Base-by-base conservation (phyloP, 2,113 vertebrate species). In the Tonatia bakeri region DNA sequence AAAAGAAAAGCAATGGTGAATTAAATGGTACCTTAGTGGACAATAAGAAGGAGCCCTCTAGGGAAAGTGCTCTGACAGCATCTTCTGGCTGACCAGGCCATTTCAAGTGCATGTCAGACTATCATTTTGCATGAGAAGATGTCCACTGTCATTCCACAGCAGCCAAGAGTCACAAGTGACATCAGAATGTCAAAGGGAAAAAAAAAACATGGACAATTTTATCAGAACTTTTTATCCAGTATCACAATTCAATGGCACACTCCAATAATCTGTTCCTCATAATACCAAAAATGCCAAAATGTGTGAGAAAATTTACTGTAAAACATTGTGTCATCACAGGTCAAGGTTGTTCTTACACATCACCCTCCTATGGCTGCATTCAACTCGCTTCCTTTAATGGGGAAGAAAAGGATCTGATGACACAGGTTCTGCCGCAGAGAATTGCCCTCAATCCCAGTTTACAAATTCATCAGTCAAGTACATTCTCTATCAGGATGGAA, bases 121-220 rank as follows among this genome's bases (percentile, higher is more conserved):
- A 89, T 92, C 94, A 94, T 84, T 93, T 94, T 90, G 94, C 94
- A 95, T 93, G 76, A 90, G 70, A 90, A 94, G 70, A 47, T 80
- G 61, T 36, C 80, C 28, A 19, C 69, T 72, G 20, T 87, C 90
- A 90, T 94, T 90, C 40, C 16, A 26, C 28, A 87, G 14, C 31
- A 73, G 11, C 28, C 26, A 50, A 70, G 17, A 94, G 75, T 93
- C 89, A 76, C 93, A 97, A 85, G 81, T 93, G 89, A 76, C 81
- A 81, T 52, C 67, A 59, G 59, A 91, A 82, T 79, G 40, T 95
- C 73, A 67, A 95, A 89, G 31, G 54, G 87, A 90, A 84, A 91
- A 84, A 91, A 91, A 84, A 91, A 59, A 91, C 59, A 69, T 1
- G 80, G 61, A 45, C 75, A 94, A 43, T 91, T 89, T 93, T 87